Evolutionary conservation across 2,113 vertebrate genomes (phyloP).

Genomic region (Muntiacus reevesi): DNA sequence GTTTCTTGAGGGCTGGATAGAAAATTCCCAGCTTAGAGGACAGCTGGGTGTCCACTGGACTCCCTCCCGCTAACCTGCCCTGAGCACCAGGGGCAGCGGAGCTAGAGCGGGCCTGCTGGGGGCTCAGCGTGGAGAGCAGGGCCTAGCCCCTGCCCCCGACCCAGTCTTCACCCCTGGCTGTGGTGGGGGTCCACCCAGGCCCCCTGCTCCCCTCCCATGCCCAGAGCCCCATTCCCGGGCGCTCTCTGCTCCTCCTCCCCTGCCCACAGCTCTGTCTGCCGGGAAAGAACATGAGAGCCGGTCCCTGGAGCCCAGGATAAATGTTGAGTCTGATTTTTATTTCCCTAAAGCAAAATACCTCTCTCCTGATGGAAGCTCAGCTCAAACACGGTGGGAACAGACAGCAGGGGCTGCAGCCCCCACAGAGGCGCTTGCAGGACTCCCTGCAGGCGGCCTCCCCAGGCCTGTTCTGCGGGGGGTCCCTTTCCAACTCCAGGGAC

Average conservation of each 20-base stretch:
- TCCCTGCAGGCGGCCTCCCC: fast-evolving
- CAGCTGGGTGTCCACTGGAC: not conserved
- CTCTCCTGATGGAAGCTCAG: not conserved
- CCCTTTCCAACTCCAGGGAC: not conserved
- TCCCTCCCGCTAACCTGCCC: not conserved
- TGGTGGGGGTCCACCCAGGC: not conserved
- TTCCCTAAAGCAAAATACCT: conserved; percentile 23
- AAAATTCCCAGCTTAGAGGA: not conserved
- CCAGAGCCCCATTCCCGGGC: fast-evolving
- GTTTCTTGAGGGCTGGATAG: not conserved
- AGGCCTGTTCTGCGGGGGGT: fast-evolving
- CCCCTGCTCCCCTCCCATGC: not conserved
- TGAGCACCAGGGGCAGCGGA: not conserved
- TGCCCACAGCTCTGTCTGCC: not conserved
- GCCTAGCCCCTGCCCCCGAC: not conserved
- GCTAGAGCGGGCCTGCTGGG: not conserved
- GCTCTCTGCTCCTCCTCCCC: not conserved
- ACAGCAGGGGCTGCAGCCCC: not conserved
- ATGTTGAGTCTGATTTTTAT: not conserved
- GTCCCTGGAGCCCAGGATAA: conserved; percentile 42
- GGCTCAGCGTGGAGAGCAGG: not conserved
- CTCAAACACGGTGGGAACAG: not conserved
- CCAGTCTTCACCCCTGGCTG: not conserved
- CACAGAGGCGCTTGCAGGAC: not conserved
- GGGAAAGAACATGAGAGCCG: not conserved